Evolutionary conservation across 2,888 invertebrate species (phyloP).

Genomic region (Oxycera nigricornis): DNA sequence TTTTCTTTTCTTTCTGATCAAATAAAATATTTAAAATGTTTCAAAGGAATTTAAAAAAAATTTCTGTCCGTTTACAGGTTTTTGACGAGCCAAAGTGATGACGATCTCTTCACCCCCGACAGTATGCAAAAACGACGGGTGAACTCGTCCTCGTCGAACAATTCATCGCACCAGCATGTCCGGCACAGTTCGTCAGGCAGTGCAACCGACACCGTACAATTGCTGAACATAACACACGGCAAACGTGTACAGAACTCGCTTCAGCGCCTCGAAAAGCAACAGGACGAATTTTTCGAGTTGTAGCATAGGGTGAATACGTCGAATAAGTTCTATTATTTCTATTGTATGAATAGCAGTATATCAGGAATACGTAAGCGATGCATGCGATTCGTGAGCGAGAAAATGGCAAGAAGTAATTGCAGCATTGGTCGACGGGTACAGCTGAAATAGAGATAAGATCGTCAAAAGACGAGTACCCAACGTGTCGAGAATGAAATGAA

Average conservation of each 20-base stretch:
- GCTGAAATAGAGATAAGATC: not conserved
- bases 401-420: constrained; percentile 3
- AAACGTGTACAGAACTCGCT: constrained; percentile 80
- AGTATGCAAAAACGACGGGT: constrained; percentile 49
- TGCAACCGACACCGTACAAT: constrained; percentile 62
- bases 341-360: constrained; percentile 35
- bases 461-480: not conserved
- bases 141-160: constrained; percentile 56
- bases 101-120: constrained; percentile 55
- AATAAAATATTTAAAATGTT: constrained; percentile 6
- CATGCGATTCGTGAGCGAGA: constrained; percentile 29
- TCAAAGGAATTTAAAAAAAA: not conserved
- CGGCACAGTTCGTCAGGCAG: constrained; percentile 64
- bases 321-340: constrained; percentile 35
- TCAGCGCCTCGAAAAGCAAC: constrained; percentile 81
- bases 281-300: constrained; percentile 91
- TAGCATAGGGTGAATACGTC: constrained; percentile 67
- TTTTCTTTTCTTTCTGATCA: constrained; percentile 5
- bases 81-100: constrained; percentile 59
- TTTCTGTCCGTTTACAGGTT: constrained; percentile 53
- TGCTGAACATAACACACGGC: constrained; percentile 77
- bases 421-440: constrained; percentile 33
- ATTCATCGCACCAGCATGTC: constrained; percentile 57
- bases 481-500: not conserved
- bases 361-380: constrained; percentile 39